Conservation (phyloP, 2,888 invertebrate species). For the Parelbella ahira region DNA sequence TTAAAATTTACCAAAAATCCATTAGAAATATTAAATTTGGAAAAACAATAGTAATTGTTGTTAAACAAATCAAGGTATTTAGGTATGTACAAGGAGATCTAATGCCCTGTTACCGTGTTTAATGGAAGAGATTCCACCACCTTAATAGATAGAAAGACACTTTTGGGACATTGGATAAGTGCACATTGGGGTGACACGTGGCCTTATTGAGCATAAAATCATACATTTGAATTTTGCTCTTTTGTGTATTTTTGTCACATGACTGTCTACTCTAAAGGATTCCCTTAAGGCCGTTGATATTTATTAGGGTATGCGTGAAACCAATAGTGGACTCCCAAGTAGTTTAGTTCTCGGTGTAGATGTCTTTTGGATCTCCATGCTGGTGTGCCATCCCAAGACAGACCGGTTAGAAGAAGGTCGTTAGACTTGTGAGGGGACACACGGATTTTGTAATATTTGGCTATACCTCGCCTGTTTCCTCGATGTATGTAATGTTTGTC, state of each 20-base stretch:
- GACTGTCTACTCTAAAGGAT: slow-evolving; percentile 13
- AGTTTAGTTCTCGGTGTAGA: slow-evolving; percentile 61
- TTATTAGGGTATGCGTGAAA: slow-evolving; percentile 53
- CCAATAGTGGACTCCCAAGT: slow-evolving; percentile 55
- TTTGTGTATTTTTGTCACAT: too few relatives aligned
- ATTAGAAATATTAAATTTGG: slow-evolving; percentile 30
- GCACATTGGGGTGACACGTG: slow-evolving; percentile 37
- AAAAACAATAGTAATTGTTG: slow-evolving; percentile 38
- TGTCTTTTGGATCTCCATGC: slow-evolving; percentile 66
- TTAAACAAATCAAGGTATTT: slow-evolving; percentile 65
- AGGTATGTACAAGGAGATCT: slow-evolving; percentile 62
- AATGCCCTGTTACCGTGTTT: slow-evolving; percentile 64
- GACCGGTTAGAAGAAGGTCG: slow-evolving; percentile 78
- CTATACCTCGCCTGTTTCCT: slow-evolving; percentile 95
- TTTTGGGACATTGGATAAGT: slow-evolving; percentile 45
- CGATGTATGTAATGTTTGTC: slow-evolving; percentile 96
- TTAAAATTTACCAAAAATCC: slow-evolving; percentile 19
- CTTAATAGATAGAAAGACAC: slow-evolving; percentile 63
- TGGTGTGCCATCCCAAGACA: slow-evolving; percentile 73
- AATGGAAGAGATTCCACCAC: slow-evolving; percentile 73
- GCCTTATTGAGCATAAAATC: slow-evolving; percentile 14
- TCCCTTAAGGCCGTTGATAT: slow-evolving; percentile 33
- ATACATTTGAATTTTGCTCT: too few relatives aligned
- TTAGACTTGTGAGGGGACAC: slow-evolving; percentile 77
- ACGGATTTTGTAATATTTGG: slow-evolving; percentile 66